Conservation (phyloP, 2,797 vertebrate genomes). For the Gobio occitaniae region DNA sequence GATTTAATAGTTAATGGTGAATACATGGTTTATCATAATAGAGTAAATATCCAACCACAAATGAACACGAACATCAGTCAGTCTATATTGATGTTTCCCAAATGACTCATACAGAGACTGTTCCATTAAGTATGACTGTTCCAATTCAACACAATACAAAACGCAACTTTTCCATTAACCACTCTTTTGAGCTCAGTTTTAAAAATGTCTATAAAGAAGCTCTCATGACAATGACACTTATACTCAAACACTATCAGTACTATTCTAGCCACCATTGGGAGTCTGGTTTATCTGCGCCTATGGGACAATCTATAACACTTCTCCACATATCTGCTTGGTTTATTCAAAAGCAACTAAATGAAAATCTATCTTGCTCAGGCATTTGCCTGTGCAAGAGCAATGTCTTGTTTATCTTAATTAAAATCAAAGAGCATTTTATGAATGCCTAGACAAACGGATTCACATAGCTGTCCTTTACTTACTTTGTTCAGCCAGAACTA, state of each 20-base stretch:
- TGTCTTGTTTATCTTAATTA: conserved; percentile 89
- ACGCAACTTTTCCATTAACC: neutral
- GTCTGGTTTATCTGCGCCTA: conserved; percentile 64
- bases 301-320: conserved; percentile 65
- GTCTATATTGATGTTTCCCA: conserved; percentile 49
- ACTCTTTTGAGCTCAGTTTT: neutral
- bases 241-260: conserved; percentile 60
- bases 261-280: conserved; percentile 60
- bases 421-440: conserved; percentile 83
- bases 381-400: conserved; percentile 53
- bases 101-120: conserved; percentile 21
- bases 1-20: conserved; percentile 26
- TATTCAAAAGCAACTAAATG: conserved; percentile 35
- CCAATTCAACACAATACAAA: conserved; percentile 22
- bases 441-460: conserved; percentile 61
- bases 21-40: conserved; percentile 3
- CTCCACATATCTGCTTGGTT: conserved; percentile 37
- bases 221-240: conserved; percentile 45
- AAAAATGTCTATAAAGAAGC: neutral
- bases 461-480: conserved; percentile 53
- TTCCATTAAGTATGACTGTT: conserved; percentile 20
- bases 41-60: conserved; percentile 32
- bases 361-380: conserved; percentile 46
- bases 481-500: conserved; percentile 43
- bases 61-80: conserved; percentile 41